Percentiles rank a stretch among this genome's conserved stretches.
Evolutionary conservation across 2,888 invertebrate species (phyloP).

Genomic region (Ennomos quercinarius): DNA sequence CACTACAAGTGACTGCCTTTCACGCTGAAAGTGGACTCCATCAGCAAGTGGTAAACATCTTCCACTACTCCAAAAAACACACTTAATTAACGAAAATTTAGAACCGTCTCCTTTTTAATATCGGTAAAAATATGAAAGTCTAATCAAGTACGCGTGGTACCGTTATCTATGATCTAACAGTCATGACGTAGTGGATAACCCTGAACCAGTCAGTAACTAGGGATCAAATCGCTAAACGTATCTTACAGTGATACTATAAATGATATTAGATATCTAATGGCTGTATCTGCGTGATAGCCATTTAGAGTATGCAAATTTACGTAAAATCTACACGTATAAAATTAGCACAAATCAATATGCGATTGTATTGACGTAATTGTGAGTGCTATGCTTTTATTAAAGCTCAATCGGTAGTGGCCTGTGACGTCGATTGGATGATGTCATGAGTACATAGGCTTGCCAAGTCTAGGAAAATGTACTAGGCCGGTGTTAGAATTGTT

Average conservation of each 20-base stretch:
- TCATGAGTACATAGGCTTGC: no score
- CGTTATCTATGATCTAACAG: slow-evolving; percentile 17
- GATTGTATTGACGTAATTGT: neutral
- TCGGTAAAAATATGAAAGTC: neutral
- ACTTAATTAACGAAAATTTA: no score
- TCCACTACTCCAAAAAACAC: no score
- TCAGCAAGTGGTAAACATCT: no score
- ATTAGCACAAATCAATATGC: neutral
- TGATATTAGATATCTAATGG: slow-evolving; percentile 1
- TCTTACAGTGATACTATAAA: slow-evolving; percentile 12
- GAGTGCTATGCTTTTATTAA: neutral
- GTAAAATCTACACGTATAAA: slow-evolving; percentile 4
- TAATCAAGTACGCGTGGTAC: neutral
- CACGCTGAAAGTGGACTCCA: no score
- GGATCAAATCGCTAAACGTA: slow-evolving; percentile 20
- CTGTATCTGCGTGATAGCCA: slow-evolving; percentile 1
- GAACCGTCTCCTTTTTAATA: no score
- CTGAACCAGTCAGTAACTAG: slow-evolving; percentile 11
- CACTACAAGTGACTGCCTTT: no score
- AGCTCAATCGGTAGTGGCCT: no score
- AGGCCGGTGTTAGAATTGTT: no score
- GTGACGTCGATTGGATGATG: no score
- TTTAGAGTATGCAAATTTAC: slow-evolving; percentile 4
- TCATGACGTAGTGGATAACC: slow-evolving; percentile 15
- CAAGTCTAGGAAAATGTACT: no score